Conservation (phyloP, 2,888 invertebrate genomes). For the Trachelus iudaicus region DNA sequence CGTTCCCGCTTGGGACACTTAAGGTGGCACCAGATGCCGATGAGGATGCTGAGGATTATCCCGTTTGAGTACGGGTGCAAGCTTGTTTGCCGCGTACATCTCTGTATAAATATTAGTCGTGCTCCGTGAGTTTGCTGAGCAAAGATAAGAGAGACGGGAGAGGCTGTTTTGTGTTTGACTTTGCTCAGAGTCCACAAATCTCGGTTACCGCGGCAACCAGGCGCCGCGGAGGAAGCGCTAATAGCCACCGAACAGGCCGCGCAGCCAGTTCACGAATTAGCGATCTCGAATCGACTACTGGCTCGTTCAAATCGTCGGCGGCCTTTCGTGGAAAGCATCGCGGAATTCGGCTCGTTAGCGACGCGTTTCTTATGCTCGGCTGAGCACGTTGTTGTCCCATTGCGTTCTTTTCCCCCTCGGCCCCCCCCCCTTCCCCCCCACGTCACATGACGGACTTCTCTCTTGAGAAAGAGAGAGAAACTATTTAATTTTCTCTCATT, state of each 20-base stretch:
- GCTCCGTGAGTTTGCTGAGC: constrained; percentile 51
- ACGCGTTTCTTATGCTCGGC: neutral
- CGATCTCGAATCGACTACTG: constrained; percentile 18
- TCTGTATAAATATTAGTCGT: constrained; percentile 54
- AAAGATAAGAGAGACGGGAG: constrained; percentile 46
- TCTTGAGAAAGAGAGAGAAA: no score
- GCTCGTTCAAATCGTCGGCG: constrained; percentile 18
- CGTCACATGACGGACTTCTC: no score
- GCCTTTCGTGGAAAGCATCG: constrained; percentile 1
- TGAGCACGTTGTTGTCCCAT: neutral
- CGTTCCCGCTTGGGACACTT: neutral
- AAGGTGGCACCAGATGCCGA: neutral
- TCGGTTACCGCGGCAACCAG: constrained; percentile 39
- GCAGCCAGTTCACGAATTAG: constrained; percentile 18
- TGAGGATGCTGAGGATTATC: constrained; percentile 13
- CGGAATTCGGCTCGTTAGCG: neutral
- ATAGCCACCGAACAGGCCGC: constrained; percentile 4
- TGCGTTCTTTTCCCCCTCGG: neutral
- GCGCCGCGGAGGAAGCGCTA: constrained; percentile 1
- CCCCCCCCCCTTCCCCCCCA: no score
- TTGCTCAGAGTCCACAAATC: constrained; percentile 56
- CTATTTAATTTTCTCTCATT: neutral
- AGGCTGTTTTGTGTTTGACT: constrained; percentile 31
- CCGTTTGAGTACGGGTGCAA: constrained; percentile 12
- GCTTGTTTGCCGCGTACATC: constrained; percentile 29